phyloP scores from a whole-genome alignment of 1,140 invertebrate species.

The Panagrolaimus sp. region DNA sequence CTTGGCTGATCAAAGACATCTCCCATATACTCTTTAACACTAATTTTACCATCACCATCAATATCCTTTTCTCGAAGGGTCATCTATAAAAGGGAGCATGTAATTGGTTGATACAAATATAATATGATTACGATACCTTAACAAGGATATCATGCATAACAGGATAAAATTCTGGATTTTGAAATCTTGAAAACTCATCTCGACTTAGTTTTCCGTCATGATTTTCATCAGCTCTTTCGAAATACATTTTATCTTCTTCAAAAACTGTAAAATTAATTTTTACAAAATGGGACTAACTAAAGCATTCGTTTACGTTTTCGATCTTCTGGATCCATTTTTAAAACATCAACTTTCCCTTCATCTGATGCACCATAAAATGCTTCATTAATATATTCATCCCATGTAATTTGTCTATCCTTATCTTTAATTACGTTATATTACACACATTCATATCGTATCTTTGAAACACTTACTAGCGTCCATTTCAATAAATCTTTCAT shows the following conservation, averaged over 20 bases:
- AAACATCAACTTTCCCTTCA: constrained; percentile 36
- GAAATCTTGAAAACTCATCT: constrained; percentile 79
- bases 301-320: constrained; percentile 33
- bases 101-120: not conserved
- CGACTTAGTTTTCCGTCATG: constrained; percentile 72
- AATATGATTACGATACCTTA: constrained; percentile 8
- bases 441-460: constrained; percentile 18
- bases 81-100: constrained; percentile 62
- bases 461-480: constrained; percentile 63
- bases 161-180: constrained; percentile 71
- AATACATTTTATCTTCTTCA: constrained; percentile 76
- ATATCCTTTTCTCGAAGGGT: constrained; percentile 77
- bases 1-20: constrained; percentile 65
- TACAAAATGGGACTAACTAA: no score
- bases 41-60: constrained; percentile 70
- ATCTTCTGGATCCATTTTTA: constrained; percentile 33
- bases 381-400: constrained; percentile 79
- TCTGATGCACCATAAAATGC: constrained; percentile 64
- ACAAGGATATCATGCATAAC: constrained; percentile 76
- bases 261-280: constrained; percentile 46
- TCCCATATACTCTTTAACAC: constrained; percentile 58
- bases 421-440: no score
- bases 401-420: constrained; percentile 73
- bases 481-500: constrained; percentile 76
- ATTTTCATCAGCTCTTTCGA: constrained; percentile 76